Evolutionary conservation across 2,797 vertebrate species (phyloP), one percentile per base, ranked within the genome.

Genomic region (Myotis daubentonii): DNA sequence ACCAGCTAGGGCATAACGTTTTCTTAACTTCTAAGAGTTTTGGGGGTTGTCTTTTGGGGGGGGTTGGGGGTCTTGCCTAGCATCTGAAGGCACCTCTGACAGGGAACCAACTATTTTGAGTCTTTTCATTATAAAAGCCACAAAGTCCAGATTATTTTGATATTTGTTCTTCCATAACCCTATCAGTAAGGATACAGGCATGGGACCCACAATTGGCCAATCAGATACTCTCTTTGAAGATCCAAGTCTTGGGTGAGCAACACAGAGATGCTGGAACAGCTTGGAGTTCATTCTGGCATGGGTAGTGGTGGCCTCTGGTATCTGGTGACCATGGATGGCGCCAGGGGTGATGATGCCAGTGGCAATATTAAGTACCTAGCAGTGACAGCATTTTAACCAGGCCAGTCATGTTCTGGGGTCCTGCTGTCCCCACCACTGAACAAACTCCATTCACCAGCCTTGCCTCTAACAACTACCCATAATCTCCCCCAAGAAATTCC

Each of bases 161-260:
- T 23, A 88, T 15, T 71, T 85, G 16, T n/a, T 86, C 85, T 70
- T 76, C 47, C 22, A 91, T 80, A 86, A 72, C 1, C 7, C 75
- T 66, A n/a, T 28, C 36, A 62, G 86, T 38, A 89, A 78, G 44
- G 33, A 78, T 23, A 36, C 19, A 93, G 68, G 30, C 62, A 53
- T 0, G 9, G 93, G 44, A 81, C 57, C 28, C 51, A 82, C 82
- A 22, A 57, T 17, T 33, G 36, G 85, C 22, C 28, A 82, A 62
- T 84, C 57, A 38, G 55, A 89, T 51, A 72, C 22, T 53, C 22
- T 66, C 74, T 91, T 68, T 72, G 62, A 94, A 95, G 86, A 86
- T 60, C 30, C 53, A 80, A 33, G 20, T 68, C 75, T 86, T 44
- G 3, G 12, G 47, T 30, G 68, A 86, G 78, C 53, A 72, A 55